Base-by-base conservation (phyloP, 2,113 vertebrate genomes). In the Oxyruncus cristatus region DNA sequence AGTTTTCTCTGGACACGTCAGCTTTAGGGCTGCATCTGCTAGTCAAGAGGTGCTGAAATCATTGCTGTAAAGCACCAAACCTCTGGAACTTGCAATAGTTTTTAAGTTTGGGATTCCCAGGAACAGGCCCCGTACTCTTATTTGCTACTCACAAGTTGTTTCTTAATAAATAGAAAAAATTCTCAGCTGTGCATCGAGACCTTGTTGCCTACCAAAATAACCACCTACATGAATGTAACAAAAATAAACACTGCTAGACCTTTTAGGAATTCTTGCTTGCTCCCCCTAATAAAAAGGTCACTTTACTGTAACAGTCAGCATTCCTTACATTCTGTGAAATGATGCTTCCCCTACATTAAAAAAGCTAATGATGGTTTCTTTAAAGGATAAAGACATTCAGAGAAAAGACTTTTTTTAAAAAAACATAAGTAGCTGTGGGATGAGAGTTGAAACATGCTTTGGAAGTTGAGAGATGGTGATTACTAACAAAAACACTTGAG, bases 101-200 rank as follows among this genome's bases (percentile, higher is more conserved):
- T 87, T 74, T 35, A 78, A 61, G 52, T 26, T 52, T 71, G 32
- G 30, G 47, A 74, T 63, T 79, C 39, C 47, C 47, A 78, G 13
- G 32, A 74, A 82, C 14, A 85, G 65, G 44, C 32, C 66, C 19
- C 0, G 50, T 49, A 66, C 32, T 66, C 28, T 61, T 19, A 62
- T 17, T 52, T 74, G 32, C 41, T 41, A 42, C 7, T 8, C 47
- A 81, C 79, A 82, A 91, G 42, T 18, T 79, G 28, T 49, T 85
- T 72, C 75, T 41, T 79, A 92, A 92, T 47, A 92, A 87, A 74
- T 5, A 85, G 74, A 68, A 92, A 88, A 94, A 92, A 94, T 91
- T 85, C 89, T 91, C 92, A 95, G 92, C 86, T 94, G 92, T 72
- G 83, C 58, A 85, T 58, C 28, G 55, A 65, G 79, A 59, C 55